Conservation (phyloP, 2,888 invertebrate genomes). For the Ophonus ardosiacus region DNA sequence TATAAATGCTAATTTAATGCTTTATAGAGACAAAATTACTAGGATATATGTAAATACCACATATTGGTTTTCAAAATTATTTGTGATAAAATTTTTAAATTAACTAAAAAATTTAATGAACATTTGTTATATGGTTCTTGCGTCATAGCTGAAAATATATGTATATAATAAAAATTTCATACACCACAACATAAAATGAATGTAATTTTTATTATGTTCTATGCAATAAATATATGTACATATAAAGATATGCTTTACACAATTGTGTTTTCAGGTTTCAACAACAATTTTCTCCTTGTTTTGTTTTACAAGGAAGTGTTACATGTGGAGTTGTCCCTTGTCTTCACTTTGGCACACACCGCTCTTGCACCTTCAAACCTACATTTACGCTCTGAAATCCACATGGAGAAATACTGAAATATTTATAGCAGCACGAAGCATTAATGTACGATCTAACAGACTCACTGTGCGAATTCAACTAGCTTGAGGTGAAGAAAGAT, state of each 20-base stretch:
- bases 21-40: neutral
- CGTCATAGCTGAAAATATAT: no score
- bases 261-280: no score
- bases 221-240: no score
- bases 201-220: no score
- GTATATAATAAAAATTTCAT: no score
- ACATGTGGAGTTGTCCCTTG: neutral
- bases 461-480: slow-evolving; percentile 5
- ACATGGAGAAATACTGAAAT: slow-evolving; percentile 36
- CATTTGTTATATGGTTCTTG: no score
- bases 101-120: neutral
- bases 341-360: neutral
- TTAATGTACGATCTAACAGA: slow-evolving; percentile 21
- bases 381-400: slow-evolving; percentile 19
- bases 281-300: no score
- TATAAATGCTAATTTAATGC: neutral
- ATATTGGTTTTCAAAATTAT: neutral
- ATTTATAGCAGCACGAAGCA: slow-evolving; percentile 22
- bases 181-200: no score
- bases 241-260: no score
- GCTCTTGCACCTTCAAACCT: neutral
- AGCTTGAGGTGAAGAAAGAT: neutral
- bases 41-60: neutral
- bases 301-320: no score
- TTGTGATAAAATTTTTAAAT: neutral